These are phyloP conservation scores for Drosophila mauritiana DNA, from an alignment of 1,140 invertebrate genomes.

Conservation along the genomic window DNA sequence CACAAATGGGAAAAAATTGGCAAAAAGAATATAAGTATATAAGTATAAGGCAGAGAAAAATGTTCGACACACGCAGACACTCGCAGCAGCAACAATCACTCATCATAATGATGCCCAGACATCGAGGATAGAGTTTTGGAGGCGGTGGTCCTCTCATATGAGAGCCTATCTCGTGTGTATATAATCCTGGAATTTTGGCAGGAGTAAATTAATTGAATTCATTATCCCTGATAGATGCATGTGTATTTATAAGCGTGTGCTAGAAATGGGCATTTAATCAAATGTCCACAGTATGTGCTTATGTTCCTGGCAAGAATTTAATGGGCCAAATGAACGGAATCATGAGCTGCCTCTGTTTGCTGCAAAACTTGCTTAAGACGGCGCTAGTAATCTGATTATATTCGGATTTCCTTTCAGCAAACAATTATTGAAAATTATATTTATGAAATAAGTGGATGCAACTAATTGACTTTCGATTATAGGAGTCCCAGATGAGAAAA, in stretches of 20 bases:
- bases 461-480: background rate
- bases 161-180: slow-evolving; percentile 8
- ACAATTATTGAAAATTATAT: slow-evolving; percentile 1
- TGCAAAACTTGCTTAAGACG: slow-evolving; percentile 3
- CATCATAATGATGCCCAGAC: slow-evolving; percentile 76
- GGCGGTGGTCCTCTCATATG: slow-evolving; percentile 13
- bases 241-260: slow-evolving; percentile 52
- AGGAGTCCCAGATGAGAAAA: background rate
- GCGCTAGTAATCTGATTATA: slow-evolving; percentile 14
- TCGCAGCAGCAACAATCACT: slow-evolving; percentile 69
- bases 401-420: background rate
- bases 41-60: slow-evolving; percentile 1
- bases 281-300: slow-evolving; percentile 17
- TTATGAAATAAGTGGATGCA: background rate
- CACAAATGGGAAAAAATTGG: background rate
- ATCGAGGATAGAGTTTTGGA: slow-evolving; percentile 35
- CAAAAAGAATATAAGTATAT: background rate
- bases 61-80: slow-evolving; percentile 53
- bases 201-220: slow-evolving; percentile 80
- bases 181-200: slow-evolving; percentile 40
- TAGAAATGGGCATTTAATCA: slow-evolving; percentile 66
- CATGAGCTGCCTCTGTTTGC: slow-evolving; percentile 13
- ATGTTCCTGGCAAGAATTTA: slow-evolving; percentile 4
- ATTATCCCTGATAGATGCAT: slow-evolving; percentile 71
- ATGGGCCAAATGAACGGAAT: slow-evolving; percentile 20